A percentile compares a stretch with the other conserved stretches of the same genome.
Conservation (phyloP, 2,888 invertebrate species). For the Neoaliturus tenellus region DNA sequence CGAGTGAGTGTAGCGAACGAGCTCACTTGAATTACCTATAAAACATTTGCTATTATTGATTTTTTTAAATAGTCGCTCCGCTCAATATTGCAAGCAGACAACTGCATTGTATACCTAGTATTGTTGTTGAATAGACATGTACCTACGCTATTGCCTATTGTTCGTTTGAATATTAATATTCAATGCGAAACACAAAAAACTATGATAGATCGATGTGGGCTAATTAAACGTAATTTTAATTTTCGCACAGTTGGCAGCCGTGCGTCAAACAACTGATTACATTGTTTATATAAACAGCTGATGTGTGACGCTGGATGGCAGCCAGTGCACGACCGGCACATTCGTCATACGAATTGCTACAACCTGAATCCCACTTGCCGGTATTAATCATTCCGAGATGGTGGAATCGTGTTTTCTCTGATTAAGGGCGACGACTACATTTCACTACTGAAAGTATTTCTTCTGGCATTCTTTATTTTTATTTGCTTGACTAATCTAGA, state of each 20-base stretch:
- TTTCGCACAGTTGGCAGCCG: background rate
- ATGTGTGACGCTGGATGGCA: slow-evolving; percentile 9
- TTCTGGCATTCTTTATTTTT: background rate
- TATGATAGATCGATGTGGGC: background rate
- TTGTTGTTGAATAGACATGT: too few species aligned
- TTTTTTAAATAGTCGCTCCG: too few species aligned
- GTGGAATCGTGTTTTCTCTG: slow-evolving; percentile 8
- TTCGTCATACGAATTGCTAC: slow-evolving; percentile 17
- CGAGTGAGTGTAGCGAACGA: too few species aligned
- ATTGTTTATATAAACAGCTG: slow-evolving; percentile 36
- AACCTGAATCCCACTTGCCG: slow-evolving; percentile 14
- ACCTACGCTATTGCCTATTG: background rate
- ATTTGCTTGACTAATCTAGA: too few species aligned
- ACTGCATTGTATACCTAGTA: too few species aligned
- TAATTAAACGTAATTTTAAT: background rate
- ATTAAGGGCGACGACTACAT: slow-evolving; percentile 3
- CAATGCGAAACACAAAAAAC: background rate
- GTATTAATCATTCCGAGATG: background rate
- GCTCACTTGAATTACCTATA: too few species aligned
- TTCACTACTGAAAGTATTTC: background rate
- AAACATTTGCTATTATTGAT: too few species aligned
- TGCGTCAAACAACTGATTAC: slow-evolving; percentile 25
- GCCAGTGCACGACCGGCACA: slow-evolving; percentile 13
- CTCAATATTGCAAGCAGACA: too few species aligned
- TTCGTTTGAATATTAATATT: background rate